A percentile compares a stretch with the other conserved stretches of the same genome.
Conservation (phyloP, 1,140 invertebrate genomes). For the Oryzaephilus surinamensis region DNA sequence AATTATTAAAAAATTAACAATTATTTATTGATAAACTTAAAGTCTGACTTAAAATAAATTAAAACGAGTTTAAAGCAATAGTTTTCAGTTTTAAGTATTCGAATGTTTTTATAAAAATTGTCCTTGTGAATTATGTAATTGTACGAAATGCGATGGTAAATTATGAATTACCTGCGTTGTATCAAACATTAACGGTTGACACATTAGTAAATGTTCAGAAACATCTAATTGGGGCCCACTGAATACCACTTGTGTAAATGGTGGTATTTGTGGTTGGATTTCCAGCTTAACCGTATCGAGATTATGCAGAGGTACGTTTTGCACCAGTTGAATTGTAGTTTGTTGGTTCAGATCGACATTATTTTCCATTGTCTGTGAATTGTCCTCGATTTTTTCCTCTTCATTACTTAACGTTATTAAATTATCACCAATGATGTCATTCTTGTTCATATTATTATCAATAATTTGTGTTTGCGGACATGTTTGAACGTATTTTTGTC, state of each 20-base stretch:
- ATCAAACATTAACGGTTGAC: slow-evolving; percentile 27
- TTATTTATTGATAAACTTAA: no score
- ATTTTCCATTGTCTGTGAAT: background rate
- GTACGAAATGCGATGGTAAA: slow-evolving; percentile 21
- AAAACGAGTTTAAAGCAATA: no score
- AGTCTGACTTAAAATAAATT: no score
- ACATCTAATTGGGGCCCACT: slow-evolving; percentile 17
- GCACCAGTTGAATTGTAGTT: slow-evolving; percentile 16
- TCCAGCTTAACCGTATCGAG: slow-evolving; percentile 19
- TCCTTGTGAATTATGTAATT: no score
- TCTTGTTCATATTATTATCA: background rate
- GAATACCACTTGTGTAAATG: slow-evolving; percentile 23
- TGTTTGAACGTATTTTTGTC: background rate
- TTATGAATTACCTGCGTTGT: slow-evolving; percentile 22
- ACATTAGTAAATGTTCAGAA: slow-evolving; percentile 23
- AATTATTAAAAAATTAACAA: no score
- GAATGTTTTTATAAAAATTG: no score
- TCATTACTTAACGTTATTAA: background rate
- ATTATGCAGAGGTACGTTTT: slow-evolving; percentile 20
- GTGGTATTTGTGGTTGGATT: slow-evolving; percentile 17
- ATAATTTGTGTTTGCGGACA: background rate
- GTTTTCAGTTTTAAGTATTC: no score
- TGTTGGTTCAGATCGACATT: slow-evolving; percentile 6
- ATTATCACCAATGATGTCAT: background rate
- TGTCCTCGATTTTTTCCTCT: background rate